Evolutionary conservation across 2,888 invertebrate genomes (phyloP).

Genomic region (Tenthredo amoena): DNA sequence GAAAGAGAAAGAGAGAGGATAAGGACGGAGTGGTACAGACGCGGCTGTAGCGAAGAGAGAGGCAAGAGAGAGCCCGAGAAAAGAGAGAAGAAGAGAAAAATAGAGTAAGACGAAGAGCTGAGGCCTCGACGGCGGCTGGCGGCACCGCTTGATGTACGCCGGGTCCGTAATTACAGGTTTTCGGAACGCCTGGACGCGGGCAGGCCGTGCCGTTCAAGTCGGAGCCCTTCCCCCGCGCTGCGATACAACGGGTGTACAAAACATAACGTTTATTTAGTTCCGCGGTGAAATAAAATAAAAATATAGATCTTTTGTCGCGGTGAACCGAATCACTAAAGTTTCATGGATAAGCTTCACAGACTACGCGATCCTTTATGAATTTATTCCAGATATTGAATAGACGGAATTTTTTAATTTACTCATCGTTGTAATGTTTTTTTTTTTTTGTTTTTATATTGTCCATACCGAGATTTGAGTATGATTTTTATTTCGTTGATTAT

Average conservation of each 20-base stretch:
- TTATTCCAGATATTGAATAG: neutral
- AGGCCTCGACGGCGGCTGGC: slow-evolving; percentile 65
- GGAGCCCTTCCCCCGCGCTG: slow-evolving; percentile 49
- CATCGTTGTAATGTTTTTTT: neutral
- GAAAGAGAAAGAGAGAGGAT: slow-evolving; percentile 55
- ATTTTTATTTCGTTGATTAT: neutral
- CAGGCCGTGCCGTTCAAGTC: slow-evolving; percentile 67
- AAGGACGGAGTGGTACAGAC: neutral
- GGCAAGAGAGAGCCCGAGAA: slow-evolving; percentile 6
- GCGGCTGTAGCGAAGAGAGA: slow-evolving; percentile 19
- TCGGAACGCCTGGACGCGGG: slow-evolving; percentile 70
- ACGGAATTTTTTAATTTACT: neutral
- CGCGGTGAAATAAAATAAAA: neutral
- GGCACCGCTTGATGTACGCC: slow-evolving; percentile 77
- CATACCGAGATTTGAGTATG: neutral
- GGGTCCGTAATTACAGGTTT: slow-evolving; percentile 78
- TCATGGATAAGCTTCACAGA: neutral
- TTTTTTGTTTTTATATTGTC: neutral
- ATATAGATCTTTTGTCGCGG: neutral
- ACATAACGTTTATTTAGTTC: neutral
- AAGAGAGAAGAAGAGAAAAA: slow-evolving; percentile 26
- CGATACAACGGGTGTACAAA: slow-evolving; percentile 42
- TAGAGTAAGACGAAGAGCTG: slow-evolving; percentile 55
- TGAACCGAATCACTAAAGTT: neutral
- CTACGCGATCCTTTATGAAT: neutral